phyloP scores from a whole-genome alignment of 2,113 vertebrate genomes.

The Misgurnus anguillicaudatus region DNA sequence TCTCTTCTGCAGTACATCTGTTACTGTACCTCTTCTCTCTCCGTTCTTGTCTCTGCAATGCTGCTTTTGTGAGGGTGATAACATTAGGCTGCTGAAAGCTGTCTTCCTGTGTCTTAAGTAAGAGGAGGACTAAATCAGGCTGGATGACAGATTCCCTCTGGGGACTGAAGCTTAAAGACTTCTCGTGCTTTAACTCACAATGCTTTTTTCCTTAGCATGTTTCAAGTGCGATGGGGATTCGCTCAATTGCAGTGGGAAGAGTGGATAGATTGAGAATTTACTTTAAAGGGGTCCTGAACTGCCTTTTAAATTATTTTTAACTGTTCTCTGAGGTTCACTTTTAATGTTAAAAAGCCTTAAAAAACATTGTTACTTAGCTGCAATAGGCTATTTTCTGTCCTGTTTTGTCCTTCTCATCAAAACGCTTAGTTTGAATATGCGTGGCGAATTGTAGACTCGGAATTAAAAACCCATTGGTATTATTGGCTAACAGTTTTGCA shows the following conservation, averaged over 20 bases:
- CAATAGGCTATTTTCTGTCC: no score
- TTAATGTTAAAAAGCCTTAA: neutral
- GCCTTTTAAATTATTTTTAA: neutral
- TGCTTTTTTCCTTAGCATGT: constrained; percentile 4
- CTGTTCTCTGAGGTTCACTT: neutral
- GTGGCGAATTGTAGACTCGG: no score
- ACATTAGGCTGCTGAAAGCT: constrained; percentile 13
- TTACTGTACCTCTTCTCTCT: neutral
- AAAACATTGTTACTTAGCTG: no score
- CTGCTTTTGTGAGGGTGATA: constrained; percentile 36
- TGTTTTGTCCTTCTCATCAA: no score
- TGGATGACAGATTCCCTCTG: constrained; percentile 14
- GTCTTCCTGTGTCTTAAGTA: constrained; percentile 24
- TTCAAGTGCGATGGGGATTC: constrained; percentile 9
- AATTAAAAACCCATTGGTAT: no score
- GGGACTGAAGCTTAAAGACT: constrained; percentile 11
- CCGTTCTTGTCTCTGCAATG: constrained; percentile 25
- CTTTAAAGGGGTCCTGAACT: neutral
- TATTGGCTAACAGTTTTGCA: no score
- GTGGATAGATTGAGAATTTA: neutral
- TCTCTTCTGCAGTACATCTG: neutral
- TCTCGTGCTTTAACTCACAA: constrained; percentile 2
- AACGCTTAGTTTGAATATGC: no score
- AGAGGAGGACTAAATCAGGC: constrained; percentile 21
- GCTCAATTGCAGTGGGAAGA: neutral